Percentiles rank a stretch among this genome's conserved stretches.
phyloP scores from a whole-genome alignment of 1,140 invertebrate genomes.

The Gerris buenoi region DNA sequence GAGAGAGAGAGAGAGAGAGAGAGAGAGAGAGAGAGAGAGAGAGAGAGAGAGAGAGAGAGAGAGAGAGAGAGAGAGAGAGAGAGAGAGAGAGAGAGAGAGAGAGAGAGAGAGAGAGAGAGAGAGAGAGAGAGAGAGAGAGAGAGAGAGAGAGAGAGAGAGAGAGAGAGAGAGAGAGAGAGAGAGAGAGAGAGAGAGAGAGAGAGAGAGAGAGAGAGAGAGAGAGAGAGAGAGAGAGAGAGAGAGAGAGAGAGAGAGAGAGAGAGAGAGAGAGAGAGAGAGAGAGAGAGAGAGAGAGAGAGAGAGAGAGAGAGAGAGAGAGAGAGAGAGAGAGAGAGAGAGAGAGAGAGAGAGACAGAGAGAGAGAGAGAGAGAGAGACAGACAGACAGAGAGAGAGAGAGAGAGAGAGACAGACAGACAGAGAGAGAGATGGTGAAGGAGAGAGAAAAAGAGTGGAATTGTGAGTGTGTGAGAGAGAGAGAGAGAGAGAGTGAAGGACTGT shows the following conservation, averaged over 20 bases:
- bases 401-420: not conserved
- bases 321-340: not conserved
- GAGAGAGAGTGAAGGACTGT: not conserved
- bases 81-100: no score
- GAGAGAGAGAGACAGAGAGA: not conserved
- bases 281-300: not conserved
- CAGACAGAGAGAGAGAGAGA: not conserved
- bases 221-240: no score
- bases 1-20: no score
- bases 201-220: slow-evolving; percentile 6
- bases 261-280: no score
- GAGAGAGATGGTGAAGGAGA: not conserved
- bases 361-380: not conserved
- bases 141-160: no score
- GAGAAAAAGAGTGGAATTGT: no score
- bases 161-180: no score
- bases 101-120: no score
- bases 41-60: no score
- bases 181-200: slow-evolving; percentile 15
- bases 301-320: slow-evolving; percentile 6
- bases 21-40: no score
- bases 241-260: slow-evolving; percentile 10
- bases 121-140: no score
- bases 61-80: no score
- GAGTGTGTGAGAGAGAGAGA: not conserved